A percentile compares a stretch with the other conserved stretches of the same genome.
phyloP scores from a whole-genome alignment of 2,888 invertebrate species.

The Dascillus cervinus region DNA sequence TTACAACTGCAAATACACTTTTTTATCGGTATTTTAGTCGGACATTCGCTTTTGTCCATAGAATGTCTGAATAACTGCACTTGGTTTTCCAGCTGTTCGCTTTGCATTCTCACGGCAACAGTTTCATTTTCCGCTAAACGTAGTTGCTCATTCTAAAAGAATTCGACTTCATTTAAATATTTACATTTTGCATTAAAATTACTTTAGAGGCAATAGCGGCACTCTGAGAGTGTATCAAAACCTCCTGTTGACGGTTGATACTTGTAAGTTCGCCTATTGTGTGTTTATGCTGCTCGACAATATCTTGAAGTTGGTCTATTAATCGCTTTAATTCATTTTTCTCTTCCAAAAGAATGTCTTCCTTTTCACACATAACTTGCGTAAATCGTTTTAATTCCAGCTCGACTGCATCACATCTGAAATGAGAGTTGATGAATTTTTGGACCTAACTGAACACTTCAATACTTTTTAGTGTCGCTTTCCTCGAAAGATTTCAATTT shows the following conservation, averaged over 20 bases:
- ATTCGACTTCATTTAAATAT: too few relatives aligned
- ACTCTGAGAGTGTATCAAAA: slow-evolving; percentile 14
- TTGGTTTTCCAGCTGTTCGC: not conserved
- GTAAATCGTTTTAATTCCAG: slow-evolving; percentile 12
- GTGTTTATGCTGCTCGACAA: slow-evolving; percentile 14
- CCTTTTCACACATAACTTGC: slow-evolving; percentile 11
- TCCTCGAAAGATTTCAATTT: slow-evolving; percentile 10
- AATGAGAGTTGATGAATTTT: too few relatives aligned
- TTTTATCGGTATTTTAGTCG: too few relatives aligned
- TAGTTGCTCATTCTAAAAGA: slow-evolving; percentile 11
- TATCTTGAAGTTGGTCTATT: slow-evolving; percentile 13
- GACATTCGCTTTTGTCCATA: too few relatives aligned
- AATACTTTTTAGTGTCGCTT: slow-evolving; percentile 13
- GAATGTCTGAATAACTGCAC: not conserved
- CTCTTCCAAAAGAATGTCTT: slow-evolving; percentile 12
- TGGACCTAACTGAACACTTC: too few relatives aligned
- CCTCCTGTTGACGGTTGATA: slow-evolving; percentile 17
- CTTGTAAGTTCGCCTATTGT: slow-evolving; percentile 13
- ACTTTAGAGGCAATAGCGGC: slow-evolving; percentile 16
- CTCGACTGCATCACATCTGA: slow-evolving; percentile 7
- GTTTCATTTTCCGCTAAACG: slow-evolving; percentile 8
- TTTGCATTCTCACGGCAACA: slow-evolving; percentile 4
- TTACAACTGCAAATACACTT: too few relatives aligned
- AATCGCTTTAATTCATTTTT: slow-evolving; percentile 15
- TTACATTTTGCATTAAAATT: too few relatives aligned